Evolutionary conservation across 2,113 vertebrate species (phyloP).

Genomic region (Dipodomys ordii): DNA sequence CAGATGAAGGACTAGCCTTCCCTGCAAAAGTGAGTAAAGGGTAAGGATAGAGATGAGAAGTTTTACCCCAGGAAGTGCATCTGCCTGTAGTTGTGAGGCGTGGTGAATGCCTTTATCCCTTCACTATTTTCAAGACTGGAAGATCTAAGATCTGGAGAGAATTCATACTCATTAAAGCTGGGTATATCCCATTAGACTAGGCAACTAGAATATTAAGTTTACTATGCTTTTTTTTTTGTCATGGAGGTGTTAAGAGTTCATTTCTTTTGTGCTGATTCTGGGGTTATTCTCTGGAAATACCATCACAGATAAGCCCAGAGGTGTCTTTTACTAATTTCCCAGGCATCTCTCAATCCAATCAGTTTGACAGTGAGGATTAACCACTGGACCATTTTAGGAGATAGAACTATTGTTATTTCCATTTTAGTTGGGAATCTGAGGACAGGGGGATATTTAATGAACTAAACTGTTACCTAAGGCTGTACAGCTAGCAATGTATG

Average conservation of each 20-base stretch:
- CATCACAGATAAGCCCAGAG: not conserved
- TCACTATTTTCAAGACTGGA: not conserved
- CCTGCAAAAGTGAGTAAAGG: not conserved
- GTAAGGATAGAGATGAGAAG: not conserved
- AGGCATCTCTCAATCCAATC: not conserved
- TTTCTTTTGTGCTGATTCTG: not conserved
- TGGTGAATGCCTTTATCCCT: not conserved
- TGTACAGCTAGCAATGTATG: not conserved
- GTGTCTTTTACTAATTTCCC: not conserved
- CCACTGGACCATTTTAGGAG: not conserved
- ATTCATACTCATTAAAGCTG: not conserved
- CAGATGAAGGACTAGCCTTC: not conserved
- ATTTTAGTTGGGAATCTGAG: conserved; percentile 14
- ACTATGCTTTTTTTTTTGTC: not conserved
- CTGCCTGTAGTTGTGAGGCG: not conserved
- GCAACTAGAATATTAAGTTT: not conserved
- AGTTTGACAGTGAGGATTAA: not conserved
- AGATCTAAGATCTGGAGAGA: not conserved
- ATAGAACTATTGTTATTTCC: not conserved
- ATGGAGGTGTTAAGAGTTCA: not conserved
- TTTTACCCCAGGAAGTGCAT: not conserved
- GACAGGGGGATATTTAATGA: not conserved
- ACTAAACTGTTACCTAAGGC: not conserved
- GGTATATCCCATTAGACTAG: not conserved
- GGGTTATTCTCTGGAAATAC: not conserved